A percentile compares a stretch with the other conserved stretches of the same genome.
Evolutionary conservation across 1,140 invertebrate genomes (phyloP).

Genomic region (Trichonephila clavata): DNA sequence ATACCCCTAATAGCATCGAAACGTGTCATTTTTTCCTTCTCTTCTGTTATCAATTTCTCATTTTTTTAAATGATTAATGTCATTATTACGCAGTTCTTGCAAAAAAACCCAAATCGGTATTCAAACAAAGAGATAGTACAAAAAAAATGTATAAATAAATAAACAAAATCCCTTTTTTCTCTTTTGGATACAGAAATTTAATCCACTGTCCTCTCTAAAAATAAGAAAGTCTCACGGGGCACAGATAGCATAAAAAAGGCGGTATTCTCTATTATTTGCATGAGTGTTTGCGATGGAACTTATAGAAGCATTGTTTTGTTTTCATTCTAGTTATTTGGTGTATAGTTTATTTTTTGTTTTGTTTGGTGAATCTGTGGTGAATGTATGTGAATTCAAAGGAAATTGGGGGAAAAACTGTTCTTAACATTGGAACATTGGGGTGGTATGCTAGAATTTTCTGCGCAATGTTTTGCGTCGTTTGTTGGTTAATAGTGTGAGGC

Average conservation of each 20-base stretch:
- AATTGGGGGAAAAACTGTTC: neutral
- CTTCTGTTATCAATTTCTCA: constrained; percentile 11
- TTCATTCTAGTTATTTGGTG: neutral
- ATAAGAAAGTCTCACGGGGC: neutral
- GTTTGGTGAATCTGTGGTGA: neutral
- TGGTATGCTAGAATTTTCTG: neutral
- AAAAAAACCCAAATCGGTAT: constrained; percentile 33
- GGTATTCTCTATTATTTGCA: neutral
- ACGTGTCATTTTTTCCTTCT: constrained; percentile 15
- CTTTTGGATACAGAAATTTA: neutral
- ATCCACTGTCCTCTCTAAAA: neutral
- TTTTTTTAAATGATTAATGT: neutral
- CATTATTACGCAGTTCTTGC: constrained; percentile 21
- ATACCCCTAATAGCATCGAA: neutral
- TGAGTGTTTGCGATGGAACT: neutral
- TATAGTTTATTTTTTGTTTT: neutral
- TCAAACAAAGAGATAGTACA: neutral
- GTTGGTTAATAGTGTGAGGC: neutral
- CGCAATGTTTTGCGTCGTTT: neutral
- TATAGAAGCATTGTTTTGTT: neutral
- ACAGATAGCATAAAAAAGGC: neutral
- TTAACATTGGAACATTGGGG: neutral
- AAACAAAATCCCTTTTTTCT: neutral
- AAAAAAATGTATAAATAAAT: too few relatives aligned
- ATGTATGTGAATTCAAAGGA: neutral